Percentiles rank a stretch among this genome's conserved stretches.
phyloP scores from a whole-genome alignment of 2,888 invertebrate species.

The Cheilosia variabilis region DNA sequence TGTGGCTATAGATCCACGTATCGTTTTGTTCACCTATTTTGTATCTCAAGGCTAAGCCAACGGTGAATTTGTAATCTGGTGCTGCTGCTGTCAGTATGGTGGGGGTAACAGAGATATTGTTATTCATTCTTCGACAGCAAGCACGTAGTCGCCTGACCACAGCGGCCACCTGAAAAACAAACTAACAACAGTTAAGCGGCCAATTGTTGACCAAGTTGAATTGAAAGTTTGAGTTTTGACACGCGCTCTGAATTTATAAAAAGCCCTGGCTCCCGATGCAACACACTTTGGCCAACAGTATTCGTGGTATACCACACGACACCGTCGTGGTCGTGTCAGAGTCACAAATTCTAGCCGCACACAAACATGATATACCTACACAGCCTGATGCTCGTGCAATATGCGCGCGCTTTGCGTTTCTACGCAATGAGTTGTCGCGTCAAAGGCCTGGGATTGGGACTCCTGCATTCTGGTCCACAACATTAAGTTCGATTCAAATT shows the following conservation, averaged over 20 bases:
- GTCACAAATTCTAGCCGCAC: slow-evolving; percentile 15
- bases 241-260: slow-evolving; percentile 70
- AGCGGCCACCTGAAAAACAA: slow-evolving; percentile 52
- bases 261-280: slow-evolving; percentile 37
- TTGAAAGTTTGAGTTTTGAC: slow-evolving; percentile 74
- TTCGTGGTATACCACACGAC: not conserved
- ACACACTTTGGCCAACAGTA: slow-evolving; percentile 7
- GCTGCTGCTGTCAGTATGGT: not conserved
- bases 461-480: slow-evolving; percentile 23
- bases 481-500: slow-evolving; percentile 34
- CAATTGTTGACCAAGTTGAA: slow-evolving; percentile 63
- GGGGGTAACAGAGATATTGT: slow-evolving; percentile 29
- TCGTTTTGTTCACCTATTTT: slow-evolving; percentile 13
- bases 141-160: slow-evolving; percentile 33
- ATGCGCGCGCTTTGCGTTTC: slow-evolving; percentile 45
- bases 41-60: slow-evolving; percentile 72
- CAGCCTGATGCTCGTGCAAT: slow-evolving; percentile 15
- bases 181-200: slow-evolving; percentile 60
- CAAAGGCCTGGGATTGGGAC: slow-evolving; percentile 4
- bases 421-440: slow-evolving; percentile 51
- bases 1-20: slow-evolving; percentile 42
- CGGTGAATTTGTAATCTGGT: slow-evolving; percentile 58
- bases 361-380: slow-evolving; percentile 9
- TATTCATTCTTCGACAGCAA: slow-evolving; percentile 33
- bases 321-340: slow-evolving; percentile 1